These are phyloP conservation scores for Hemithea aestivaria DNA, from an alignment of 2,888 invertebrate genomes.

Conservation along the genomic window DNA sequence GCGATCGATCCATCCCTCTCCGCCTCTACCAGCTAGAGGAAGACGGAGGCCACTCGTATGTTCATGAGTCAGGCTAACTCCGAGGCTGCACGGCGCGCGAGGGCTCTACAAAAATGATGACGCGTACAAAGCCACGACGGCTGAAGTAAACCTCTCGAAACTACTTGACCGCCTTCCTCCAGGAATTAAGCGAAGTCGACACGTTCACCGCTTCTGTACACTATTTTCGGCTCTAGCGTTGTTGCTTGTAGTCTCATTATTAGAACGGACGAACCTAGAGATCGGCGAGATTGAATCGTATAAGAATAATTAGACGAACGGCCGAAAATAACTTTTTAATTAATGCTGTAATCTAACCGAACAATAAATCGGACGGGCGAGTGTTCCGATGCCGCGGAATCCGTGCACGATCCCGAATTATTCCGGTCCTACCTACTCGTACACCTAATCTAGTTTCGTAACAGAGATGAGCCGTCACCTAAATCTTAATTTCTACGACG, in stretches of 20 bases:
- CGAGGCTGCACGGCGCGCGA: slow-evolving; percentile 47
- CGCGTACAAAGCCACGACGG: slow-evolving; percentile 41
- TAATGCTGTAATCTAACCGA: slow-evolving; percentile 22
- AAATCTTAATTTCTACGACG: slow-evolving; percentile 46
- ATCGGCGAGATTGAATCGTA: slow-evolving; percentile 25
- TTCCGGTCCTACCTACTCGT: slow-evolving; percentile 15
- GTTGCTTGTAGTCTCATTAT: slow-evolving; percentile 25
- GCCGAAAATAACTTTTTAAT: slow-evolving; percentile 29
- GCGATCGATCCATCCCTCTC: slow-evolving; percentile 53
- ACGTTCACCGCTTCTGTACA: slow-evolving; percentile 34
- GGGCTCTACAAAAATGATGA: slow-evolving; percentile 62
- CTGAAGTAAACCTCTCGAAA: slow-evolving; percentile 50
- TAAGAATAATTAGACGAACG: slow-evolving; percentile 27
- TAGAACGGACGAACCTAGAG: slow-evolving; percentile 17
- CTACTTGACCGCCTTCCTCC: slow-evolving; percentile 68
- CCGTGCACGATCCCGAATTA: slow-evolving; percentile 19
- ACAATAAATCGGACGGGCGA: slow-evolving; percentile 16
- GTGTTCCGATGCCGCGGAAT: slow-evolving; percentile 13
- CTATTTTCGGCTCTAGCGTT: slow-evolving; percentile 22
- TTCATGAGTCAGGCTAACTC: slow-evolving; percentile 19
- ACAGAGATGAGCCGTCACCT: slow-evolving; percentile 41
- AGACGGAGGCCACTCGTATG: slow-evolving; percentile 45
- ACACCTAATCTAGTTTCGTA: slow-evolving; percentile 35
- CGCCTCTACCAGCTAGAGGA: slow-evolving; percentile 48
- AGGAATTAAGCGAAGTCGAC: slow-evolving; percentile 58